Base-by-base conservation (phyloP, 64 coral and sea anemone genomes). In the Actinia equina region DNA sequence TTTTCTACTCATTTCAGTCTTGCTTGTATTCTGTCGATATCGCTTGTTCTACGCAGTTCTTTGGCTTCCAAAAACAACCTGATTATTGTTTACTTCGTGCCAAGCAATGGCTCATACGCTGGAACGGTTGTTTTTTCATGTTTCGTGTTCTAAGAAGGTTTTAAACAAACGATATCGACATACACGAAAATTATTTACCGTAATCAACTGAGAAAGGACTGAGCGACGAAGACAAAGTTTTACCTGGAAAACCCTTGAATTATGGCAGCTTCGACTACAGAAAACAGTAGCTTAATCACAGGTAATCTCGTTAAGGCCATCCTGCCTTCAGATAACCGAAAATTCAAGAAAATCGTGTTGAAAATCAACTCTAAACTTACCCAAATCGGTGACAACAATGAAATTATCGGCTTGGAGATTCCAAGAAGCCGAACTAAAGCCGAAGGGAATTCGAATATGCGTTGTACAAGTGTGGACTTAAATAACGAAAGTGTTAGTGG, bases 381-480 rank as follows among this genome's bases (percentile, higher is more conserved):
- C 5, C 78, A 81, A 81, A 52, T 81, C 14, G 78, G 78, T 44
- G 44, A 81, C 78, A 14, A 81, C 37, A 81, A 81, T 44, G 52
- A 81, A 51, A 25, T 81, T 17, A 49, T 52, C 43, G 78, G 62
- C 22, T 14, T 65, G 0, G 49, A 52, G 44, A 45, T 52, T 22
- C 17, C 17, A 18, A 7, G 77, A 45, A 27, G 18, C 4, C 42
- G 49, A 52, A 52, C 0, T n/a, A 18, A 81, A 44, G 19, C 43
- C 76, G 27, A 27, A 0, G 15, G 3, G 15, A 52, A 22, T 43
- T 2, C 44, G 45, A 23, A 81, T 22, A 22, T 81, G 7, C 10
- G 8, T 52, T 11, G 15, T 37, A 37, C 30, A 37, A 37, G 30
- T 81, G 14, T 46, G 8, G 17, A n/a, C 12, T 30, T 74, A 57